Percentiles rank a stretch among this genome's conserved stretches.
phyloP scores from a whole-genome alignment of 2,113 vertebrate genomes.

The rabbit (Oryctolagus cuniculus) region DNA sequence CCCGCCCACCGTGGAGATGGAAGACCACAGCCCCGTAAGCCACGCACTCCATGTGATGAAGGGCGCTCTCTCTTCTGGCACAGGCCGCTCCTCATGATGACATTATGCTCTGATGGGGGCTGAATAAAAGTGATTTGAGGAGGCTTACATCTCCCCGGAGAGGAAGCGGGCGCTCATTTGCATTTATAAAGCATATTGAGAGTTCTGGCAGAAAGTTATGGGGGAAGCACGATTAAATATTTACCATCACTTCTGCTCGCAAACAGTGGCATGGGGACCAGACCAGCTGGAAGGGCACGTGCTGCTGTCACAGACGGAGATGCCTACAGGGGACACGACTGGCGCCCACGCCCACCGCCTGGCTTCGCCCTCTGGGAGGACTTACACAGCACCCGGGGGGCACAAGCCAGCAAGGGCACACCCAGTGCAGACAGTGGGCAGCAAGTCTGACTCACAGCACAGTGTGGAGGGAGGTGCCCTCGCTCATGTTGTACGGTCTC shows the following conservation, averaged over 20 bases:
- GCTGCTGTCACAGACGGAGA: conserved; percentile 72
- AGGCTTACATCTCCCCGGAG: conserved; percentile 80
- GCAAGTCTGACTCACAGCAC: background rate
- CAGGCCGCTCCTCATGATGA: conserved; percentile 52
- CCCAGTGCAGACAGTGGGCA: background rate
- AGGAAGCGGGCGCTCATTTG: conserved; percentile 78
- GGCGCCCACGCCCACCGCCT: background rate
- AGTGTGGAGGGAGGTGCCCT: too few relatives aligned
- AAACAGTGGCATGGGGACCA: conserved; percentile 74
- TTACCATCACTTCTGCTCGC: conserved; percentile 81
- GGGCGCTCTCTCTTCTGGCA: conserved; percentile 69
- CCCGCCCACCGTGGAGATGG: background rate
- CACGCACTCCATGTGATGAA: conserved; percentile 61
- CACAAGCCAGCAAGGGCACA: background rate
- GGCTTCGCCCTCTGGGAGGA: background rate
- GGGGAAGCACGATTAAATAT: conserved; percentile 84
- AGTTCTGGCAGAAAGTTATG: conserved; percentile 83
- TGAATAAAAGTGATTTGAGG: conserved; percentile 78
- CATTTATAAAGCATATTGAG: conserved; percentile 85
- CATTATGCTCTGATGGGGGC: conserved; percentile 71
- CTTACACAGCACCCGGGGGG: background rate
- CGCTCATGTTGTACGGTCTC: background rate
- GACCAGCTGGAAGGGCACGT: conserved; percentile 78
- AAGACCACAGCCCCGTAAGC: background rate
- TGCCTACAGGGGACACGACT: conserved; percentile 35